phyloP scores from a whole-genome alignment of 2,888 invertebrate species.

The Drosophila ustulata region DNA sequence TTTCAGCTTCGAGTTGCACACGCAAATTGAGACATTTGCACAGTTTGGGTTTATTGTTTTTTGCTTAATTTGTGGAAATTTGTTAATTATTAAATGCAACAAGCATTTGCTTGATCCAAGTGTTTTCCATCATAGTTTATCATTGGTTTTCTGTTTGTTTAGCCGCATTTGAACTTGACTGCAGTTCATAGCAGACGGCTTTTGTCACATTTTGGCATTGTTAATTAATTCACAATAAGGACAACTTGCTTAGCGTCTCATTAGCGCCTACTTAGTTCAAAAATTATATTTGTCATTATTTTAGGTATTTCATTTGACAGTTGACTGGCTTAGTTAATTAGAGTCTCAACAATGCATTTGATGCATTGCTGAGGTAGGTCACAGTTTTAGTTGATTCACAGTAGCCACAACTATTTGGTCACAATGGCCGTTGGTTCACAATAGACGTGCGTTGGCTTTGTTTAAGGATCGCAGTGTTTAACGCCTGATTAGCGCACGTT shows the following conservation, averaged over 20 bases:
- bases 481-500: constrained; percentile 40
- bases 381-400: constrained; percentile 1
- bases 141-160: background rate
- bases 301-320: background rate
- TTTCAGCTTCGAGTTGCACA: constrained; percentile 28
- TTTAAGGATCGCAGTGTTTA: constrained; percentile 37
- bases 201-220: constrained; percentile 6
- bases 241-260: background rate
- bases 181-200: background rate
- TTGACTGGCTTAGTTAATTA: background rate
- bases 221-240: constrained; percentile 1
- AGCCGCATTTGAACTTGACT: background rate
- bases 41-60: constrained; percentile 2
- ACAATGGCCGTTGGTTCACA: constrained; percentile 11
- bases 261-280: constrained; percentile 1
- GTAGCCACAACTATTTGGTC: background rate
- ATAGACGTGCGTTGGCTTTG: constrained; percentile 5
- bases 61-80: background rate
- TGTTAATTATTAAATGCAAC: constrained; percentile 1
- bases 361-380: background rate
- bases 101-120: background rate
- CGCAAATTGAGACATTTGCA: constrained; percentile 30
- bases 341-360: background rate
- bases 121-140: background rate
- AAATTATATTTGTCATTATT: background rate